These are phyloP conservation scores for Nomada goodeniana DNA, from an alignment of 2,888 invertebrate species.

Conservation along the genomic window DNA sequence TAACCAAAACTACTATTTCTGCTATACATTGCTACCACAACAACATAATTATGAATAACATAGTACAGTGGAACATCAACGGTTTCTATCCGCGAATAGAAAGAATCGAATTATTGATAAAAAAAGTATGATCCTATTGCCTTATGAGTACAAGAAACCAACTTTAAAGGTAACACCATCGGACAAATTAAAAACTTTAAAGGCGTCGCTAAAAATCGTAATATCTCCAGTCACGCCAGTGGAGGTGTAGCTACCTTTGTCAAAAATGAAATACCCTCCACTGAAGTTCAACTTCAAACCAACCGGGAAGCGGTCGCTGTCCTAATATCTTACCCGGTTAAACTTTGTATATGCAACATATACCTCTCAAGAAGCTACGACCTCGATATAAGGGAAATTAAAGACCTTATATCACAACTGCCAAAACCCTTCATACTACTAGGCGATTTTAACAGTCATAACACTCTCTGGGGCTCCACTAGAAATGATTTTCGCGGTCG, in stretches of 20 bases:
- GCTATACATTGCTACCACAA: not conserved
- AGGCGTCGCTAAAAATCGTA: not conserved
- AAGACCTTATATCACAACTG: not conserved
- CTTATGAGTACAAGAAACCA: not conserved
- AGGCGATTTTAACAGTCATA: not conserved
- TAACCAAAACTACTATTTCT: not conserved
- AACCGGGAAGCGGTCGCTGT: constrained; percentile 17
- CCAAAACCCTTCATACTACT: not conserved
- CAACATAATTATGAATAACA: constrained; percentile 2
- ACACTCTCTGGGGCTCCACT: not conserved
- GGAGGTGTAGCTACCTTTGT: not conserved
- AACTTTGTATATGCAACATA: not conserved
- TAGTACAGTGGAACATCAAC: constrained; percentile 2
- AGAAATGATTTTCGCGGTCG: not conserved
- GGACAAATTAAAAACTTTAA: not conserved
- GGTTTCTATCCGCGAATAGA: not conserved
- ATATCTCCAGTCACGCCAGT: not conserved
- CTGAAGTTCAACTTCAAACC: not conserved
- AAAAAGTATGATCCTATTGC: not conserved
- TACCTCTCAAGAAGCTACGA: not conserved
- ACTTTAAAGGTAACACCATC: not conserved
- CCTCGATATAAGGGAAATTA: not conserved
- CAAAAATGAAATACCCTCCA: not conserved
- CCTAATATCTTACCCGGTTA: not conserved
- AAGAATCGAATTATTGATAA: constrained; percentile 7